These are phyloP conservation scores for Lindbergichthys nudifrons DNA, from an alignment of 2,797 vertebrate species.

Conservation along the genomic window DNA sequence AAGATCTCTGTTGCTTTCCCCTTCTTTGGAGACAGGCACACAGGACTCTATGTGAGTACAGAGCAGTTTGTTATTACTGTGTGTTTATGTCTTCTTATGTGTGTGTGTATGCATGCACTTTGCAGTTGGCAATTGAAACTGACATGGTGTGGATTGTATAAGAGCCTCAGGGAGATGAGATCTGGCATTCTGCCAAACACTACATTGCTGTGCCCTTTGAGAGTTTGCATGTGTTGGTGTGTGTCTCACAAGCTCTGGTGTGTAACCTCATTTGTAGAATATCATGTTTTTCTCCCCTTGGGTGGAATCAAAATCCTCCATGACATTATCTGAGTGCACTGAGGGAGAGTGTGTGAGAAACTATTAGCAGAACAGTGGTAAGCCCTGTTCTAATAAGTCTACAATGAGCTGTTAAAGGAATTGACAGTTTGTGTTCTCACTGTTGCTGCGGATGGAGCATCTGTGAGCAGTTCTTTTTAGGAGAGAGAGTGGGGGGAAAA, in stretches of 20 bases:
- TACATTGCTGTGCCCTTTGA: conserved; percentile 59
- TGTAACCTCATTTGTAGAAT: conserved; percentile 65
- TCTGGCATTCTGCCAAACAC: conserved; percentile 58
- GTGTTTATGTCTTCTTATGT: conserved; percentile 40
- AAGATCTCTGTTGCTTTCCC: conserved; percentile 91
- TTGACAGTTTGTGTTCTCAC: conserved; percentile 76
- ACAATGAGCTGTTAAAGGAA: conserved; percentile 72
- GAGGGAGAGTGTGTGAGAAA: conserved; percentile 38
- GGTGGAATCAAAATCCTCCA: conserved; percentile 54
- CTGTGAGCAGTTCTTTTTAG: conserved; percentile 74
- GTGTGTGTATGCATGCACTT: conserved; percentile 58
- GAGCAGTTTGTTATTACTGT: conserved; percentile 33
- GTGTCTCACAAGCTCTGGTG: conserved; percentile 40
- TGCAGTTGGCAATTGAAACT: conserved; percentile 67
- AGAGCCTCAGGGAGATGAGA: conserved; percentile 66
- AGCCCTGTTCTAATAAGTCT: conserved; percentile 56
- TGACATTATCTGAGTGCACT: conserved; percentile 51
- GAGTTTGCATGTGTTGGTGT: conserved; percentile 67
- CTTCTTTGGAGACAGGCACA: conserved; percentile 94
- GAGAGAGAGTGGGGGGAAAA: conserved; percentile 39
- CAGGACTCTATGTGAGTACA: conserved; percentile 95
- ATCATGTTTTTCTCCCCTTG: conserved; percentile 45
- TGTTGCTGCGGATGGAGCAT: conserved; percentile 69
- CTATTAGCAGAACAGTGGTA: conserved; percentile 59
- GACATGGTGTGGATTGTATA: conserved; percentile 74